Conservation (phyloP, 2,797 vertebrate species). For the Xenopus petersii region DNA sequence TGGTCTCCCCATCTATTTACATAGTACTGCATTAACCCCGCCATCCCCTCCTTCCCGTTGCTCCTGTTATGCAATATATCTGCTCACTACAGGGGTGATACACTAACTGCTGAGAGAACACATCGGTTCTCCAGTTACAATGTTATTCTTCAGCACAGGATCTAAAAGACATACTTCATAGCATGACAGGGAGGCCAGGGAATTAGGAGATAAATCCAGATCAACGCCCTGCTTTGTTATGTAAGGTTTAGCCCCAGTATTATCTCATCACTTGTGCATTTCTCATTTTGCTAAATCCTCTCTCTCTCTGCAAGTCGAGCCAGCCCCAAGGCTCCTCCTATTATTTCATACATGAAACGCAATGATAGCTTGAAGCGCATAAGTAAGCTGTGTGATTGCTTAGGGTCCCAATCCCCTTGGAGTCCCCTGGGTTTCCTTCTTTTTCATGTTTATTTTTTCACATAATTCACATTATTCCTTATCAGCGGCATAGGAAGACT, state of each 20-base stretch:
- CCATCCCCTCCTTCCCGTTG: background rate
- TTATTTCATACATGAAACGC: too few species aligned
- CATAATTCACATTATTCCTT: too few species aligned
- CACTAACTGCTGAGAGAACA: background rate
- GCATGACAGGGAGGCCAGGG: background rate
- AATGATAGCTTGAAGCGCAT: too few species aligned
- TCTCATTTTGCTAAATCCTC: background rate
- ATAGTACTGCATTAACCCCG: background rate
- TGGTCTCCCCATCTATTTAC: background rate
- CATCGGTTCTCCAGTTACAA: background rate
- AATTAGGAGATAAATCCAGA: background rate
- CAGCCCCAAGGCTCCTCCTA: background rate
- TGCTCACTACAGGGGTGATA: background rate
- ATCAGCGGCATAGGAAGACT: too few species aligned
- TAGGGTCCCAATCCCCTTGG: too few species aligned
- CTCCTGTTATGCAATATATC: background rate
- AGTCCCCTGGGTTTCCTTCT: too few species aligned
- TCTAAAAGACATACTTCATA: background rate
- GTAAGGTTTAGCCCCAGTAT: background rate
- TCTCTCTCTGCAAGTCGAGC: background rate
- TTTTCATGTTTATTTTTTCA: too few species aligned
- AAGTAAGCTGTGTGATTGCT: too few species aligned
- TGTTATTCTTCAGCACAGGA: background rate
- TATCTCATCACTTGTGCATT: background rate
- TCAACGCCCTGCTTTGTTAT: constrained; percentile 3